Conservation (phyloP, 2,888 invertebrate species). For the Theristus sp. region DNA sequence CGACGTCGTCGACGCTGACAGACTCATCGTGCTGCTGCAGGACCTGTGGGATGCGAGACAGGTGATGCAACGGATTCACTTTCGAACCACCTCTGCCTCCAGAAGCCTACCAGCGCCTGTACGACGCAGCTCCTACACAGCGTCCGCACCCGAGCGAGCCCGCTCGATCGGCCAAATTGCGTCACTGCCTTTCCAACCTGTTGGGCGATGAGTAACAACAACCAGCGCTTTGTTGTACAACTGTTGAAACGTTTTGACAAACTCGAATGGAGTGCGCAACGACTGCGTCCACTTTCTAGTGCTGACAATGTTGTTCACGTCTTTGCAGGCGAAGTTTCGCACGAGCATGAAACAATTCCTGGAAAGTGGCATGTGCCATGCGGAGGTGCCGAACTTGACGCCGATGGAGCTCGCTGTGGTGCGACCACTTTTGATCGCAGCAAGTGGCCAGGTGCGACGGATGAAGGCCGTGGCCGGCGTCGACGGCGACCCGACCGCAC, state of each 20-base stretch:
- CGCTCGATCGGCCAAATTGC: too few relatives aligned
- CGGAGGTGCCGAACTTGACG: neutral
- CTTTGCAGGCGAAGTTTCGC: conserved; percentile 2
- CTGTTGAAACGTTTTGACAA: too few relatives aligned
- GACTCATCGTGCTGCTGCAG: conserved; percentile 40
- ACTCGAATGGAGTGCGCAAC: neutral
- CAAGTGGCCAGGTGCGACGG: neutral
- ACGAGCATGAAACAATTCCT: neutral
- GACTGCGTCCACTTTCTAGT: too few relatives aligned
- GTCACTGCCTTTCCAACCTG: too few relatives aligned
- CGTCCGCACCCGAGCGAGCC: too few relatives aligned
- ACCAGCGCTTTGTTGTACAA: too few relatives aligned
- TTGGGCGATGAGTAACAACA: too few relatives aligned
- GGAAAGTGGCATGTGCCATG: neutral
- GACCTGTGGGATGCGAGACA: neutral
- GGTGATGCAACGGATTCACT: too few relatives aligned
- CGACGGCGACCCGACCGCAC: conserved; percentile 11
- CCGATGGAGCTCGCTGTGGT: neutral
- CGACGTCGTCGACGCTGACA: conserved; percentile 66
- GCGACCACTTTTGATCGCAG: neutral
- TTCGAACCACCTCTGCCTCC: too few relatives aligned
- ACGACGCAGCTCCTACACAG: too few relatives aligned
- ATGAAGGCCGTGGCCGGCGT: neutral
- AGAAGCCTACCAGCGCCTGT: too few relatives aligned
- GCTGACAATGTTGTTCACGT: too few relatives aligned